Conservation (phyloP, 2,797 vertebrate species). For the Discoglossus pictus region DNA sequence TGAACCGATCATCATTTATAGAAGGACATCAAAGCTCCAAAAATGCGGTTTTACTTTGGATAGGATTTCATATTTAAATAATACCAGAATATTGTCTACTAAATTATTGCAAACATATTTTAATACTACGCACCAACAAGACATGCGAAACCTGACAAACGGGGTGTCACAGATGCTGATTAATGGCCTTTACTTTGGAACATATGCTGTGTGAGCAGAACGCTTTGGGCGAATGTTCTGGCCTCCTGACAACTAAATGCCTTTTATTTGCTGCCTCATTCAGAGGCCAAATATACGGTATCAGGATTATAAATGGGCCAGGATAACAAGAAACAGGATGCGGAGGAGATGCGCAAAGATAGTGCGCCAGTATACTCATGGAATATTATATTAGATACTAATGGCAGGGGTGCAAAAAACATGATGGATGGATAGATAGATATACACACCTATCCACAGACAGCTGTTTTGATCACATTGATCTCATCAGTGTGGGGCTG, state of each 20-base stretch:
- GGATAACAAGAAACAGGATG: not conserved
- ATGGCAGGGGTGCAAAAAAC: no score
- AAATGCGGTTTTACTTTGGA: not conserved
- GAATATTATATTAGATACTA: no score
- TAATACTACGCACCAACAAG: not conserved
- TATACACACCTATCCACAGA: no score
- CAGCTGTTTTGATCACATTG: no score
- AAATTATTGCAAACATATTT: slow-evolving; percentile 12
- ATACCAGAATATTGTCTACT: not conserved
- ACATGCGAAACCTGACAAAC: not conserved
- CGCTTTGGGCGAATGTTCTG: slow-evolving; percentile 3
- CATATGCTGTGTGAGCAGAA: not conserved
- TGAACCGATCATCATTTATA: no score
- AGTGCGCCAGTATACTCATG: no score
- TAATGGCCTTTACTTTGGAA: not conserved
- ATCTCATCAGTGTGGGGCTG: no score
- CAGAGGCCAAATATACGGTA: slow-evolving; percentile 1
- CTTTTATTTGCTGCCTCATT: not conserved
- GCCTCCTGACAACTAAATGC: slow-evolving; percentile 2
- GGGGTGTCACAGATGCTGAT: not conserved
- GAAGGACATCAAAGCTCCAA: slow-evolving; percentile 1
- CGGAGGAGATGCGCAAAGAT: not conserved
- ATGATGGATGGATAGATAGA: no score
- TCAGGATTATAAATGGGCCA: slow-evolving; percentile 7
- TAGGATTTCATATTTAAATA: slow-evolving; percentile 3